A percentile compares a stretch with the other conserved stretches of the same genome.
These are phyloP conservation scores for Blera fallax DNA, from an alignment of 2,888 invertebrate species.

Conservation along the genomic window DNA sequence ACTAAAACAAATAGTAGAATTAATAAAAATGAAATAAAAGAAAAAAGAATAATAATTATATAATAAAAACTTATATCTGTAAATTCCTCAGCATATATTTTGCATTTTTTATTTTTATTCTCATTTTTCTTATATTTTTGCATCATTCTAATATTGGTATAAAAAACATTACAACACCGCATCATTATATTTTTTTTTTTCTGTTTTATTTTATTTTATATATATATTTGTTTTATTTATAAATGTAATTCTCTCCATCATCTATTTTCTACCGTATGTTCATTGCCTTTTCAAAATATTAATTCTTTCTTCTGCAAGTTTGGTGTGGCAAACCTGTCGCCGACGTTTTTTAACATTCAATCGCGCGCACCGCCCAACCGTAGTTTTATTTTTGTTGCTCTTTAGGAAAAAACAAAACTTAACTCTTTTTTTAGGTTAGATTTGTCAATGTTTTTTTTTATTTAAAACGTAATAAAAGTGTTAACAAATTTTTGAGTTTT, in stretches of 20 bases:
- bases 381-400: not conserved
- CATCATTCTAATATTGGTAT: conserved; percentile 73
- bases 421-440: conserved; percentile 25
- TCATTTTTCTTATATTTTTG: conserved; percentile 50
- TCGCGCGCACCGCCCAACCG: conserved; percentile 39
- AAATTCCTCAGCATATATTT: conserved; percentile 70
- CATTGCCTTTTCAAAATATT: conserved; percentile 60
- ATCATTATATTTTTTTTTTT: conserved; percentile 37
- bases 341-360: too few species aligned
- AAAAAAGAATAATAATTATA: conserved; percentile 57
- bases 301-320: conserved; percentile 31
- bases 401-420: conserved; percentile 43
- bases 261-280: conserved; percentile 49
- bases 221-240: conserved; percentile 51
- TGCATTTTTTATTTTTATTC: conserved; percentile 31
- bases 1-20: conserved; percentile 66
- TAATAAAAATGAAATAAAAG: conserved; percentile 64
- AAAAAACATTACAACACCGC: conserved; percentile 73
- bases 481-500: conserved; percentile 64
- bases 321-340: not conserved
- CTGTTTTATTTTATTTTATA: conserved; percentile 38
- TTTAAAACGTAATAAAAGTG: conserved; percentile 64
- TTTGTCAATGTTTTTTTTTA: conserved; percentile 52
- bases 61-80: conserved; percentile 74
- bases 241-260: conserved; percentile 53